Conservation (phyloP, 2,797 vertebrate genomes). For the Delichon dasypus region DNA sequence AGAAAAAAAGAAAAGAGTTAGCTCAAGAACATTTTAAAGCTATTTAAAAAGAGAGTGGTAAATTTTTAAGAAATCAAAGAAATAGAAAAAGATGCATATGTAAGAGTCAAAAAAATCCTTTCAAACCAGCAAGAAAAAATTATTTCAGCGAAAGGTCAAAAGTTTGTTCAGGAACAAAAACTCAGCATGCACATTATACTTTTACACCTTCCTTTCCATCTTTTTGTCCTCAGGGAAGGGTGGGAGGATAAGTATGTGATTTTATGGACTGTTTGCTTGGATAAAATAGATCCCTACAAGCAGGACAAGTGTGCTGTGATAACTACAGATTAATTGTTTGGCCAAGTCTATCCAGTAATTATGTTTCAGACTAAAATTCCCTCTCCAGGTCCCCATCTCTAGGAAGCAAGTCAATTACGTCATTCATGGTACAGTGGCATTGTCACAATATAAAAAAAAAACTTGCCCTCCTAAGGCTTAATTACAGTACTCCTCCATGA, state of each 20-base stretch:
- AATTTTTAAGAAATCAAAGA: neutral
- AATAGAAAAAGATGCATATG: neutral
- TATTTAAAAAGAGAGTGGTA: neutral
- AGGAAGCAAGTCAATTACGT: neutral
- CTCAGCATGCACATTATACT: neutral
- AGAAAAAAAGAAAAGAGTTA: constrained; percentile 4
- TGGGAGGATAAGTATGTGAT: neutral
- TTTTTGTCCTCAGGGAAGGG: neutral
- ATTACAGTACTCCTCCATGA: neutral
- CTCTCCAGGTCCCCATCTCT: neutral
- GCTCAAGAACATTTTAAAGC: neutral
- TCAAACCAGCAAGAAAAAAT: neutral
- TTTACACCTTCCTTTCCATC: neutral
- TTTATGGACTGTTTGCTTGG: neutral
- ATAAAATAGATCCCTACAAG: neutral
- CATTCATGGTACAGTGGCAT: neutral
- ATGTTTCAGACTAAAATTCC: neutral
- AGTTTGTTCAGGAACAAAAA: neutral
- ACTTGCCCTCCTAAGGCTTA: neutral
- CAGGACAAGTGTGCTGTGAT: neutral
- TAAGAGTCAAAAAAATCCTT: neutral
- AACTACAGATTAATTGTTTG: neutral
- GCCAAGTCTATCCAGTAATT: neutral
- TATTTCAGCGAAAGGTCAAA: neutral
- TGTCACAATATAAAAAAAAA: neutral